Evolutionary conservation across 2,888 invertebrate species (phyloP), one percentile per base, ranked within the genome.

Genomic region (Athetis lepigone): DNA sequence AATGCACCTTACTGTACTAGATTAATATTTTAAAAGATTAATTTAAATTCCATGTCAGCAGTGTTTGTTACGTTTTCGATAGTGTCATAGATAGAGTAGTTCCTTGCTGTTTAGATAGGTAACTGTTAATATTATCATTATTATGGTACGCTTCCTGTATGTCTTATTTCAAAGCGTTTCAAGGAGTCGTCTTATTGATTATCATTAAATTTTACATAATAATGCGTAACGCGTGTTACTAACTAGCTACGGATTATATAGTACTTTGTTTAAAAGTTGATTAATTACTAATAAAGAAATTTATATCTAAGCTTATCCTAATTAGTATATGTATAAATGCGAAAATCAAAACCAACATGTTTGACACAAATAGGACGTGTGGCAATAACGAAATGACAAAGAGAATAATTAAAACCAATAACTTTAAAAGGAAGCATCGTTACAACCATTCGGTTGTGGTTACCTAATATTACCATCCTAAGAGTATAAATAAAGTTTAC

Each of bases 181-280:
- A 51, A 67, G 72, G 75, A 79, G 75, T 80, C 81, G 77, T 76
- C 77, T 87, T 86, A 77, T 83, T 82, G 85, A 86, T 85, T 87
- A 88, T 61, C 70, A 77, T 85, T 84, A 81, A 79, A 82, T 83
- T 86, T 88, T 83, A 86, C 82, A 85, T 90, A 85, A 83, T 85
- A 86, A 85, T 85, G 84, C 83, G 88, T 88, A 88, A 90, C 88
- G 85, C 75, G 75, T 79, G 86, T 88, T 82, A 88, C 89, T 79
- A 87, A 85, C 89, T 90, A 91, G 82, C 92, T 94, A 95, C 89
- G 76, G 93, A 88, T 91, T 94, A 94, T 84, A 92, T 91, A 91
- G 85, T 89, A 84, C 81, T 89, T 91, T 88, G 80, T 88, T 89
- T 86, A 87, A 82, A 87, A 93, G 88, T 90, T 88, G 91, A 92